A percentile compares a stretch with the other conserved stretches of the same genome.
phyloP scores from a whole-genome alignment of 35 echinoderm and acorn worm species.

The Lytechinus pictus region DNA sequence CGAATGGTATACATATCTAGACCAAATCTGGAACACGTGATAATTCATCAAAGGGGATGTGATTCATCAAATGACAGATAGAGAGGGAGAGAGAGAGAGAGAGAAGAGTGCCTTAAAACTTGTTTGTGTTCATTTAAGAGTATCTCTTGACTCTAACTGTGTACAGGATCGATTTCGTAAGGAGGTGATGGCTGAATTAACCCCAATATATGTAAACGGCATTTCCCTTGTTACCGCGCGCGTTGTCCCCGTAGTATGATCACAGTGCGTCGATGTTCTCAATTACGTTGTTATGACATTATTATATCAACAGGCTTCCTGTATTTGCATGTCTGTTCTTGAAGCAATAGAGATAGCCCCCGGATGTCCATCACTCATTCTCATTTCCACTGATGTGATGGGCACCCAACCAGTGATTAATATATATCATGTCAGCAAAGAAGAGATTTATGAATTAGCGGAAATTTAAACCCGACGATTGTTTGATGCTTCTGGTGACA shows the following conservation, averaged over 20 bases:
- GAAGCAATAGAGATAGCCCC: neutral
- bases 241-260: neutral
- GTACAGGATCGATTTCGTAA: neutral
- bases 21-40: neutral
- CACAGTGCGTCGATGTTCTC: neutral
- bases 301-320: conserved; percentile 1
- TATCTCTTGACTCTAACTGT: neutral
- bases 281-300: neutral
- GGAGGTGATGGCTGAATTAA: neutral
- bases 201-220: neutral
- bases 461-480: neutral
- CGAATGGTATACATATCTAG: neutral
- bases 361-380: neutral
- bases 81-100: too few species aligned
- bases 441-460: neutral
- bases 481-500: neutral
- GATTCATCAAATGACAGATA: neutral
- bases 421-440: neutral
- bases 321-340: conserved; percentile 12
- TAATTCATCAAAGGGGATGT: neutral
- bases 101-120: neutral
- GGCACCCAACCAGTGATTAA: neutral
- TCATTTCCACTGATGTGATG: neutral
- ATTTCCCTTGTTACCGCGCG: neutral
- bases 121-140: neutral